A percentile compares a stretch with the other conserved stretches of the same genome.
These are phyloP conservation scores for Penaeus indicus DNA, from an alignment of 1,140 invertebrate genomes.

Conservation along the genomic window DNA sequence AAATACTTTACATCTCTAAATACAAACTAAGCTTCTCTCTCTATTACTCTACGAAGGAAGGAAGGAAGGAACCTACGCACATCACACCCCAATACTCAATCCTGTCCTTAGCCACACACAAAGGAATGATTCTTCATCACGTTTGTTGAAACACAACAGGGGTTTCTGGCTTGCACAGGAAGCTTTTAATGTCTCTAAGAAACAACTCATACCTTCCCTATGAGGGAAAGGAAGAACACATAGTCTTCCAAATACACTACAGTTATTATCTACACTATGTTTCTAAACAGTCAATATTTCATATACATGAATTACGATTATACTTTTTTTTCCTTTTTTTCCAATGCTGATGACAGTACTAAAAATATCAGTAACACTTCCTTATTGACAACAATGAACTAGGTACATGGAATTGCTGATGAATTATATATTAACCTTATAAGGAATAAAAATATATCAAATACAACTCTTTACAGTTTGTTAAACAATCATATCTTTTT, in stretches of 20 bases:
- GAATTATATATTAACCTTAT: too few species aligned
- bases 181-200: neutral
- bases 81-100: neutral
- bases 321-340: conserved; percentile 8
- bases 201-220: conserved; percentile 20
- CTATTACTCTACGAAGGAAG: neutral
- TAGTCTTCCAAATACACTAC: neutral
- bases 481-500: too few species aligned
- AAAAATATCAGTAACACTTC: too few species aligned
- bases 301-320: neutral
- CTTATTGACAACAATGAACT: too few species aligned
- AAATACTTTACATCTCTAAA: neutral
- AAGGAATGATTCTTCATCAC: conserved; percentile 33
- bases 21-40: neutral
- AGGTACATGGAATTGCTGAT: too few species aligned
- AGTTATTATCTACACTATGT: neutral
- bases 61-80: neutral
- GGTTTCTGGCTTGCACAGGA: conserved; percentile 7
- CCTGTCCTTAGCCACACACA: neutral
- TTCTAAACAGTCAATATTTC: neutral
- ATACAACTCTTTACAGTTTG: too few species aligned
- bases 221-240: conserved; percentile 15
- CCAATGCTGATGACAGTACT: neutral
- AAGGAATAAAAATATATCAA: too few species aligned
- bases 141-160: conserved; percentile 12